Conservation (phyloP, 2,888 invertebrate species). For the Lagria hirta region DNA sequence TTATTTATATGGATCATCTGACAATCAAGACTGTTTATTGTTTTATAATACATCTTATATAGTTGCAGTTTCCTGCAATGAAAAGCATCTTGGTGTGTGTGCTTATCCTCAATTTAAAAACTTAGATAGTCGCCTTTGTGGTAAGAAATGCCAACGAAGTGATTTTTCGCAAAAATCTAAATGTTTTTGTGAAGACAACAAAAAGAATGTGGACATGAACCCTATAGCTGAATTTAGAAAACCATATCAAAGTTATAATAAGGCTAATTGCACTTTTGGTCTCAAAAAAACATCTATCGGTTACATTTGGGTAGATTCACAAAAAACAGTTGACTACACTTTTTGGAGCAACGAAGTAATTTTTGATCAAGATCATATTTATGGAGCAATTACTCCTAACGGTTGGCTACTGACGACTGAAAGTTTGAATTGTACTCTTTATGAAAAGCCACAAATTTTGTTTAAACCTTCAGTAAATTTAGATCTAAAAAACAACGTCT, state of each 20-base stretch:
- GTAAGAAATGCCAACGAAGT: slow-evolving; percentile 26
- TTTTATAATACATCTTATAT: slow-evolving; percentile 6
- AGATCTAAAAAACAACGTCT: not conserved
- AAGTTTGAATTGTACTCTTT: slow-evolving; percentile 13
- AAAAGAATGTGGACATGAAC: slow-evolving; percentile 1
- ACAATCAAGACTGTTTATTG: slow-evolving; percentile 2
- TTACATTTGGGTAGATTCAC: slow-evolving; percentile 27
- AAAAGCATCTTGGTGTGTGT: slow-evolving; percentile 34
- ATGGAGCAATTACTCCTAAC: slow-evolving; percentile 3
- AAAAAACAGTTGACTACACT: slow-evolving; percentile 8
- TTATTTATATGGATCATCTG: not conserved
- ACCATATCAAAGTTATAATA: slow-evolving; percentile 37
- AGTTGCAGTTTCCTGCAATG: slow-evolving; percentile 34
- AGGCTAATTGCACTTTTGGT: slow-evolving; percentile 29
- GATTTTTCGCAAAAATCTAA: slow-evolving; percentile 33
- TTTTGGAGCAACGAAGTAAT: slow-evolving; percentile 8
- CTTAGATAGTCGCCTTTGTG: no score
- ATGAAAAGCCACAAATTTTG: no score
- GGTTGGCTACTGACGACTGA: slow-evolving; percentile 16
- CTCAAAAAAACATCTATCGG: slow-evolving; percentile 7
- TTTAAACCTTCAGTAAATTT: no score
- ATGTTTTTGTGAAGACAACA: slow-evolving; percentile 36
- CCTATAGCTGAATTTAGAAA: slow-evolving; percentile 35
- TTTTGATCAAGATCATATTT: slow-evolving; percentile 8
- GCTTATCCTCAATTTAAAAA: slow-evolving; percentile 35